Percentiles rank a stretch among this genome's conserved stretches.
Conservation (phyloP, 2,797 vertebrate species). For the Cynodonichthys magdalenae region DNA sequence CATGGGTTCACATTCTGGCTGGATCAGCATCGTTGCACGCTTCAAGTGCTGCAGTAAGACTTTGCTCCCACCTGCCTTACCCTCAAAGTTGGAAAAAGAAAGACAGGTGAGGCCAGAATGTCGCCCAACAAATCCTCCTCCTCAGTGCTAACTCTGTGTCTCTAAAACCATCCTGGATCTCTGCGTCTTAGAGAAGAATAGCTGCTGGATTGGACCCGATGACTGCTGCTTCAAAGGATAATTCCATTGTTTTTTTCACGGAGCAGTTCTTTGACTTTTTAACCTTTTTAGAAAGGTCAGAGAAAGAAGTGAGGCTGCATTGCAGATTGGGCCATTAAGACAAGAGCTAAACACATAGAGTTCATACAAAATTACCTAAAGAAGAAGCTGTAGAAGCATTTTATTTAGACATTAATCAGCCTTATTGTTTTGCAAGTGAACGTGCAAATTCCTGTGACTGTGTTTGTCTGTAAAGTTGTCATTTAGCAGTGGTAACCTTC, state of each 20-base stretch:
- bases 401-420: constrained; percentile 1
- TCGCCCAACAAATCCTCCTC: constrained; percentile 56
- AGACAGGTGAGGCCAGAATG: background rate
- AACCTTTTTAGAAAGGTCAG: constrained; percentile 43
- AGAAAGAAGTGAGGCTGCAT: constrained; percentile 43
- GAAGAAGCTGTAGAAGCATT: constrained; percentile 38
- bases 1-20: constrained; percentile 74
- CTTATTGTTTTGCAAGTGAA: background rate
- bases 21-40: constrained; percentile 66
- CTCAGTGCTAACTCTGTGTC: constrained; percentile 47
- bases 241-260: constrained; percentile 41
- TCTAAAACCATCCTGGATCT: constrained; percentile 53
- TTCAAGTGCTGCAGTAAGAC: constrained; percentile 69
- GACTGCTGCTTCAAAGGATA: constrained; percentile 59
- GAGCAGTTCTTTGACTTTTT: constrained; percentile 54
- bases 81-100: constrained; percentile 24
- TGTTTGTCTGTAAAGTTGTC: no score
- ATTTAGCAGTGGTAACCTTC: no score
- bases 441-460: no score
- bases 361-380: constrained; percentile 35
- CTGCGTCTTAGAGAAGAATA: constrained; percentile 60
- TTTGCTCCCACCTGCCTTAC: constrained; percentile 55
- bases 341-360: constrained; percentile 21
- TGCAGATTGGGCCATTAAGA: constrained; percentile 26
- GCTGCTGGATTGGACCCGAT: constrained; percentile 50